Evolutionary conservation across 2,113 vertebrate genomes (phyloP), one percentile per base, ranked within the genome.

Genomic region (Calcarius ornatus): DNA sequence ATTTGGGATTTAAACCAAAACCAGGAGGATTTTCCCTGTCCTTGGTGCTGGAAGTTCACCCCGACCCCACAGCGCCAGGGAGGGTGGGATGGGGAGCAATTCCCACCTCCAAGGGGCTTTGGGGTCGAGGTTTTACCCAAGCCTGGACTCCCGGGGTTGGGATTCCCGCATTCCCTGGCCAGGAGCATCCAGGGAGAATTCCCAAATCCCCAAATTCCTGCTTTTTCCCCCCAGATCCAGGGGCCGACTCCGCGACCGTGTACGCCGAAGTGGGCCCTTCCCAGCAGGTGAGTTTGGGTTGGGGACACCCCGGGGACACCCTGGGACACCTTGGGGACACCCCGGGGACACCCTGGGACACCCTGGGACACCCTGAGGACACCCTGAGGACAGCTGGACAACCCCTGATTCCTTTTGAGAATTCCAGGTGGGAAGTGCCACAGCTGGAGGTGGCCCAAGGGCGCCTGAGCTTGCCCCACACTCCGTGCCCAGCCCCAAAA

Each of bases 31-130:
- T 75, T 86, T n/a, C 42, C 12, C 73, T 65, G 37, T 20, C 17
- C 37, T 71, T 66, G 45, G 69, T 57, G 68, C 48, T 50, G 64
- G 53, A 68, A 76, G 25, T 3, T 12, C 3, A 0, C 23, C 70
- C 31, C 0, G 1, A 10, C 42, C 40, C 50, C 2, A 0, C 28
- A 12, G 30, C 15, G 0, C 3, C n/a, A 2, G 15, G n/a, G n/a
- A 25, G n/a, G 57, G 23, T 17, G 57, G n/a, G 40, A 27, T 6
- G 54, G 27, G 66, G 28, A 73, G 43, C 0, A 2, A 53, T 27
- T 21, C 53, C 71, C n/a, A 21, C 9, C 50, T 64, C 60, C 5
- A 0, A 8, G 66, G 38, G 38, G 43, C 20, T 61, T 23, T 43
- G 2, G 35, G 18, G 17, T 7, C 1, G 2, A 10, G 13, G 2